Evolutionary conservation across 2,113 vertebrate species (phyloP).

Genomic region (Willisornis vidua): DNA sequence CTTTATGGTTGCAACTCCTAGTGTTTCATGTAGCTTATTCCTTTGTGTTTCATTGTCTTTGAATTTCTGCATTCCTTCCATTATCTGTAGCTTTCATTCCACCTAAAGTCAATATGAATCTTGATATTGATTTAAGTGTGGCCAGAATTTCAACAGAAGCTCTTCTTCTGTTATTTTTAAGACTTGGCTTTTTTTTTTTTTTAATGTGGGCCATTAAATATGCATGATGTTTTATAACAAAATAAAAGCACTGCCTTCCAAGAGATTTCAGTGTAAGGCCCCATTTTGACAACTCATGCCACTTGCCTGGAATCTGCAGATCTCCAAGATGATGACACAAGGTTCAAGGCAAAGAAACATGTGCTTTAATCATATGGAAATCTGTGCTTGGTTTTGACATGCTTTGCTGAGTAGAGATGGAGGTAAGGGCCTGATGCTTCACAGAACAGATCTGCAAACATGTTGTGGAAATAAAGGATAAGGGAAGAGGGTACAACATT

Average conservation of each 20-base stretch:
- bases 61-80: background rate
- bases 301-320: background rate
- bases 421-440: background rate
- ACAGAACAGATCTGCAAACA: background rate
- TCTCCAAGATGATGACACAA: background rate
- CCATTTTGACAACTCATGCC: background rate
- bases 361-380: background rate
- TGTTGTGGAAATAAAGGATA: background rate
- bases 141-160: background rate
- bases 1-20: background rate
- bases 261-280: background rate
- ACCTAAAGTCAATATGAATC: background rate
- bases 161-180: background rate
- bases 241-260: background rate
- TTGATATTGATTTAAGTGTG: background rate
- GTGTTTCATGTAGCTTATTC: background rate
- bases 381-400: background rate
- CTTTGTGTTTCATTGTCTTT: conserved; percentile 2
- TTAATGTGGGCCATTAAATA: background rate
- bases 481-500: background rate
- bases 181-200: background rate
- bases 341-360: background rate
- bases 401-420: background rate
- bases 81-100: conserved; percentile 10
- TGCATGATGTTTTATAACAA: background rate